phyloP scores from a whole-genome alignment of 2,888 invertebrate genomes.

The Cryptophagus acutangulus region DNA sequence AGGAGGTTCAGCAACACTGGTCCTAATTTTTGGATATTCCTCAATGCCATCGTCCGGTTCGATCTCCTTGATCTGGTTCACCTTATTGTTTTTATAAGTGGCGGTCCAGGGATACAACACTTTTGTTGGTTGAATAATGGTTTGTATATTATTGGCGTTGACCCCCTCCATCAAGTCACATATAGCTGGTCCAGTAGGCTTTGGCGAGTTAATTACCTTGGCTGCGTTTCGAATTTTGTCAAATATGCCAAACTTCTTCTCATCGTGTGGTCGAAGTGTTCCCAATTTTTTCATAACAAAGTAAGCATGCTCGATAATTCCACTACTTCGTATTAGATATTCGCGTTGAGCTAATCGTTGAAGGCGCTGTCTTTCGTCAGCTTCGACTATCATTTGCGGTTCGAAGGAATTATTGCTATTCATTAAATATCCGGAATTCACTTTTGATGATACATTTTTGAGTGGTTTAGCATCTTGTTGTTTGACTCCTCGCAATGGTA shows the following conservation, averaged over 20 bases:
- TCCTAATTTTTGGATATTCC: too few species aligned
- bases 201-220: constrained; percentile 24
- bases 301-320: constrained; percentile 65
- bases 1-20: too few species aligned
- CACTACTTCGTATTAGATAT: constrained; percentile 64
- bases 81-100: constrained; percentile 14
- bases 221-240: constrained; percentile 42
- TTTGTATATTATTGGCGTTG: constrained; percentile 19
- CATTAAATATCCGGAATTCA: constrained; percentile 17
- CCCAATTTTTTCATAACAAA: constrained; percentile 65
- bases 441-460: constrained; percentile 18
- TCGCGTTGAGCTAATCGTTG: constrained; percentile 63
- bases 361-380: constrained; percentile 68
- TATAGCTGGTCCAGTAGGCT: constrained; percentile 36
- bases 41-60: too few species aligned
- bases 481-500: constrained; percentile 23
- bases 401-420: constrained; percentile 52
- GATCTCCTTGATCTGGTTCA: too few species aligned
- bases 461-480: constrained; percentile 3
- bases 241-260: constrained; percentile 61
- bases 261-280: constrained; percentile 59
- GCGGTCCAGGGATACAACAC: constrained; percentile 21
- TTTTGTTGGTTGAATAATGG: too few species aligned
- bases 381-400: constrained; percentile 61
- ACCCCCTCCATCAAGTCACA: constrained; percentile 43